Percentiles rank a stretch among this genome's conserved stretches.
These are phyloP conservation scores for Erynnis tages DNA, from an alignment of 2,888 invertebrate species.

Conservation along the genomic window DNA sequence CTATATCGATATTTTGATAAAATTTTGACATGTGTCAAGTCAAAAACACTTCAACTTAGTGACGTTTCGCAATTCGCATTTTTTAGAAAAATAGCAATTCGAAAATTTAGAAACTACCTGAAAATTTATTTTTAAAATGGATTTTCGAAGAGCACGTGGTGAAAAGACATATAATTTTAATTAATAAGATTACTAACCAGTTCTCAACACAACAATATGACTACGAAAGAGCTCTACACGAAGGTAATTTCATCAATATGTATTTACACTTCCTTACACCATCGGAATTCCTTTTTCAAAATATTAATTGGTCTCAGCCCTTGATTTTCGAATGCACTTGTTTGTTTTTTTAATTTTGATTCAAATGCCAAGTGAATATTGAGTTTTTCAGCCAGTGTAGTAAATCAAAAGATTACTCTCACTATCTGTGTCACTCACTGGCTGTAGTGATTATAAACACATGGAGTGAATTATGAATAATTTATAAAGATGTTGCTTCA, in stretches of 20 bases:
- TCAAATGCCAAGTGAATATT: slow-evolving; percentile 32
- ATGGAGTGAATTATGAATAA: slow-evolving; percentile 35
- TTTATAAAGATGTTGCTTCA: slow-evolving; percentile 34
- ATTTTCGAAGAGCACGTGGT: slow-evolving; percentile 62
- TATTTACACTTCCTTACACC: slow-evolving; percentile 34
- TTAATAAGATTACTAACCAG: slow-evolving; percentile 35
- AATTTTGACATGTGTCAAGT: slow-evolving; percentile 40
- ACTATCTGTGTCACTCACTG: slow-evolving; percentile 43
- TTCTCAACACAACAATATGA: slow-evolving; percentile 54
- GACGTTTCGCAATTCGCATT: slow-evolving; percentile 67
- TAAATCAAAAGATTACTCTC: slow-evolving; percentile 36
- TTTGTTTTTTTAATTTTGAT: slow-evolving; percentile 13
- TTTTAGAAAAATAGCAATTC: slow-evolving; percentile 53
- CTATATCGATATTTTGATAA: slow-evolving; percentile 20
- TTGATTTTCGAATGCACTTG: slow-evolving; percentile 33
- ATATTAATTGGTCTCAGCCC: slow-evolving; percentile 31
- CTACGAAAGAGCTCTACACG: slow-evolving; percentile 77
- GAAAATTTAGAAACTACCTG: slow-evolving; percentile 65
- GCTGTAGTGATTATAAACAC: slow-evolving; percentile 37
- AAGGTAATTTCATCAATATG: slow-evolving; percentile 58
- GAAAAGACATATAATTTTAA: slow-evolving; percentile 51
- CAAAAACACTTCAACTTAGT: slow-evolving; percentile 48
- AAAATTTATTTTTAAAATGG: slow-evolving; percentile 60
- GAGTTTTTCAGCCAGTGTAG: slow-evolving; percentile 8
- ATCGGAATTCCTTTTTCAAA: slow-evolving; percentile 29